Conservation (phyloP, 2,113 vertebrate genomes). For the Brachirus orientalis region DNA sequence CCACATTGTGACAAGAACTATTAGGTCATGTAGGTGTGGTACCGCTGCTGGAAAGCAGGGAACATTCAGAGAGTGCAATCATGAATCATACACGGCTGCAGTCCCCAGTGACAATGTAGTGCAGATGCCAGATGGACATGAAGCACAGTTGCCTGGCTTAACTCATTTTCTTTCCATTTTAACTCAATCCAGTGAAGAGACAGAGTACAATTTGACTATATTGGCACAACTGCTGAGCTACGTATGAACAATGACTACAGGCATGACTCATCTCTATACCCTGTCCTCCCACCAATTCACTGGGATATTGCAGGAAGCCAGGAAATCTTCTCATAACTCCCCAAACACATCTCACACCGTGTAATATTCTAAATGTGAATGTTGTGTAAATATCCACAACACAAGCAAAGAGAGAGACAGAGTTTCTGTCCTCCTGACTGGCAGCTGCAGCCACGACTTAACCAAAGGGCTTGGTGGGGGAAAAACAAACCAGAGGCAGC, state of each 20-base stretch:
- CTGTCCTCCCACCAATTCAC: neutral
- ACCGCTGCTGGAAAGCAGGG: conserved; percentile 21
- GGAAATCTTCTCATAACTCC: too few relatives aligned
- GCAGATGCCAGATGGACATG: conserved; percentile 45
- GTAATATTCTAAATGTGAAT: conserved; percentile 11
- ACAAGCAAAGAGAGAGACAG: conserved; percentile 3
- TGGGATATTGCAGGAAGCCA: neutral
- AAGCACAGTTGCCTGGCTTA: neutral
- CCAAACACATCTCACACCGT: conserved; percentile 10
- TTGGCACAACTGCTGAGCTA: conserved; percentile 14
- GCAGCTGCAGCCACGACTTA: conserved; percentile 8
- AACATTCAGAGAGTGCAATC: conserved; percentile 8
- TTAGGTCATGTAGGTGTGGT: conserved; percentile 74
- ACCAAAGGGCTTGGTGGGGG: conserved; percentile 11
- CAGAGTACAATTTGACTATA: neutral
- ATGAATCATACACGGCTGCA: conserved; percentile 37
- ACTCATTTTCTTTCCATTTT: conserved; percentile 7
- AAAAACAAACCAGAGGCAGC: neutral
- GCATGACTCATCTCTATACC: conserved; percentile 15
- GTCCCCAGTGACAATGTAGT: conserved; percentile 32
- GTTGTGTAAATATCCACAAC: conserved; percentile 1
- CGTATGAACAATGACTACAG: conserved; percentile 18
- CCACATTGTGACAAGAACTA: conserved; percentile 19
- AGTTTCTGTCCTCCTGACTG: conserved; percentile 16
- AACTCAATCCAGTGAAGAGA: conserved; percentile 13